Evolutionary conservation across 2,113 vertebrate species (phyloP).

Genomic region (Solea senegalensis): DNA sequence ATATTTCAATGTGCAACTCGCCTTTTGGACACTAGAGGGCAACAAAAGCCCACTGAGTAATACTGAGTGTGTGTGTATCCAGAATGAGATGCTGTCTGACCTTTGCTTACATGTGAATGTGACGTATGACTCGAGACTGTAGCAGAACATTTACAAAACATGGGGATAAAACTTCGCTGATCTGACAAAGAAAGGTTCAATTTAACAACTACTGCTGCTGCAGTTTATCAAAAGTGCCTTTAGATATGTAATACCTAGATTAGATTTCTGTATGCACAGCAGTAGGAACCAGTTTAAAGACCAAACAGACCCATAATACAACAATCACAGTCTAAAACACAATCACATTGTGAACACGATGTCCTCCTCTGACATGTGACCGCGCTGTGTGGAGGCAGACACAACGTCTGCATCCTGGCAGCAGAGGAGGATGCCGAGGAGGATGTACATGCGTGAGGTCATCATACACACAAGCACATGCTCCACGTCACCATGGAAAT

Average conservation of each 20-base stretch:
- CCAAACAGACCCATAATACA: neutral
- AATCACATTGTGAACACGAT: neutral
- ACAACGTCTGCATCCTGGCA: slow-evolving; percentile 30
- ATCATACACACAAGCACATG: slow-evolving; percentile 63
- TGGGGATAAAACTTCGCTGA: no score
- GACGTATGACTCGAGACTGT: no score
- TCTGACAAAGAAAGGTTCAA: no score
- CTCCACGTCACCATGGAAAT: slow-evolving; percentile 69
- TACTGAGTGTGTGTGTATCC: no score
- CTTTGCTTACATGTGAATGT: neutral
- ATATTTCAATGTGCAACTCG: neutral
- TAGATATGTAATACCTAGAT: no score
- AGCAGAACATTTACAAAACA: no score
- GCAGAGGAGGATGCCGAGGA: slow-evolving; percentile 38
- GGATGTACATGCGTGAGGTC: slow-evolving; percentile 44
- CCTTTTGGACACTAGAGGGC: slow-evolving; percentile 27
- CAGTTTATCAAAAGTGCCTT: neutral
- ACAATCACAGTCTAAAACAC: neutral
- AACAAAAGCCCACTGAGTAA: neutral
- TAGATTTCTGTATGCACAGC: no score
- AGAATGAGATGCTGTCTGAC: neutral
- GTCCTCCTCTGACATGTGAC: slow-evolving; percentile 28
- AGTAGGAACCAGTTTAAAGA: neutral
- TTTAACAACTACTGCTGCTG: neutral
- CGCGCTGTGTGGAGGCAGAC: slow-evolving; percentile 45